Evolutionary conservation across 2,888 invertebrate genomes (phyloP), one percentile per base, ranked within the genome.

Genomic region (Pachliopta kotzebuea): DNA sequence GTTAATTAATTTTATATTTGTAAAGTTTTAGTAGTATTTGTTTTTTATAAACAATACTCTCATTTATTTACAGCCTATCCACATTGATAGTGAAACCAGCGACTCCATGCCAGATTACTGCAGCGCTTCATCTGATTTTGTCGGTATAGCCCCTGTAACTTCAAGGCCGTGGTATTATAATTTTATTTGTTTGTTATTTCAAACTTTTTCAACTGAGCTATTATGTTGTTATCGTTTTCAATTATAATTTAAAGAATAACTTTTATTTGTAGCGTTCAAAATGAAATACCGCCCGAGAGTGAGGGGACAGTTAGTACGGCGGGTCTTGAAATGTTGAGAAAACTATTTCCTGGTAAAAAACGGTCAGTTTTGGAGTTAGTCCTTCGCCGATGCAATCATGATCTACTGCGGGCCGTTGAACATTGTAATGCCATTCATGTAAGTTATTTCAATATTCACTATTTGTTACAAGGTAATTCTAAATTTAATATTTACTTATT

Each of bases 301-400:
- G 84, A 85, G 24, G 78, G 81, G 49, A 71, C 87, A 1, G 94
- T 96, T 11, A 95, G 95, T 65, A 94, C 95, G 23, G 95, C 95
- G 59, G 95, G 96, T 62, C 87, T 96, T 76, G 98, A 98, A 74
- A 97, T 98, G 92, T 90, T 99, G 53, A 94, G 95, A 17, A 95
- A 97, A 71, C 90, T 99, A 45, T 99, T 98, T 80, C 98, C 98
- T 0, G 96, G 96, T 74, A 96, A 97, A 75, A 97, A 97, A 80
- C 92, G 96, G 1, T 94, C 97, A 0, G 97, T 98, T 1, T 87
- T 99, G 60, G 98, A 98, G 80, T 88, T 98, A 71, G 97, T 98
- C n/a, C 90, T 98, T 55, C 96, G 97, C 71, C 94, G 98, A 45
- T 98, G 98, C 83, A 97, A 97, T 79, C 96, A 98, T 71, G 98